Base-by-base conservation (phyloP, 2,113 vertebrate species). In the Pomatorhinus ruficollis region DNA sequence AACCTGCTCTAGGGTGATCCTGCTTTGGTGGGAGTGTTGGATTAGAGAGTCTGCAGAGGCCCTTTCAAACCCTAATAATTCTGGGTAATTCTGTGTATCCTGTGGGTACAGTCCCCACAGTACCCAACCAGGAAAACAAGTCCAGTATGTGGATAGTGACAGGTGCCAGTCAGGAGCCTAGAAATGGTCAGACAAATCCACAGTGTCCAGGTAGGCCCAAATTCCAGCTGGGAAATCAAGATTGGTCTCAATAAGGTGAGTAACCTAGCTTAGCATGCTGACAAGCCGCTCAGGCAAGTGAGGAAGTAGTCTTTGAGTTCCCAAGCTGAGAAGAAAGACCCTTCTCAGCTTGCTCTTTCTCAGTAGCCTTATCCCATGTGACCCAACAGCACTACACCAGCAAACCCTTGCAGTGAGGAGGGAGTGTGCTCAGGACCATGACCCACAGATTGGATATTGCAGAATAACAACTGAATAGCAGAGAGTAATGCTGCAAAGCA, bases 311-410 rank as follows among this genome's bases (percentile, higher is more conserved):
- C 4, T 35, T 47, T 17, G 21, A 25, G 20, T 16, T 61, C 33
- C 33, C 0, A 0, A 79, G 22, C 7, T 65, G 61, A 42, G 8
- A 21, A 10, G 8, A 37, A 78, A 39, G 37, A 39, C 7, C 6
- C 6, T 37, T 70, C 30, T 70, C 20, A 52, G 10, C 1, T 15
- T 8, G 2, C 11, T 60, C 10, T 75, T 52, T 66, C 52, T 45
- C 40, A 57, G n/a, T 22, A 80, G 19, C 13, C 60, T 35, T 14
- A 54, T 54, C 22, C 28, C 54, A 74, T 28, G 30, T 24, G 15
- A 82, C 16, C 3, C 14, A 74, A 9, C 6, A 54, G 60, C 37
- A 20, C 10, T 12, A 33, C 16, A 25, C 9, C 12, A 40, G 21
- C 4, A 6, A 68, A 78, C 2, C 3, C 11, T n/a, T 37, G 19